Percentiles rank a stretch among this genome's conserved stretches.
These are phyloP conservation scores for Drosophila pseudotalamancana DNA, from an alignment of 2,888 invertebrate species.

Conservation along the genomic window DNA sequence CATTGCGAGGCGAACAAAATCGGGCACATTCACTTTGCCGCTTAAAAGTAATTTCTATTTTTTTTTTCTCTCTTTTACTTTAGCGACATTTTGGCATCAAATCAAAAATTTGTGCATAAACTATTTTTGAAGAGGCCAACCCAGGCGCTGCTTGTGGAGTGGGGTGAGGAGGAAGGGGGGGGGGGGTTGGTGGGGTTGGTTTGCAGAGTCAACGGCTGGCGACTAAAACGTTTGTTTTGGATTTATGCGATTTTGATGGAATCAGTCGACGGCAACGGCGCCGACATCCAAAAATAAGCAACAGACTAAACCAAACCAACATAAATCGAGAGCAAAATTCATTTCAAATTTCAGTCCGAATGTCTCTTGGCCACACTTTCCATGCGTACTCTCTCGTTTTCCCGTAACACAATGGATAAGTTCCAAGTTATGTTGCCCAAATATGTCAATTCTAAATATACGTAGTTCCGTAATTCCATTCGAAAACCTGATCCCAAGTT, in stretches of 20 bases:
- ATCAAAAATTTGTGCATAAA: conserved; percentile 77
- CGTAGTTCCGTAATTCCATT: conserved; percentile 11
- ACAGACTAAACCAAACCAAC: conserved; percentile 1
- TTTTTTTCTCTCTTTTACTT: neutral
- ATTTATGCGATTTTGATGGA: conserved; percentile 79
- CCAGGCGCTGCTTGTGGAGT: too few relatives aligned
- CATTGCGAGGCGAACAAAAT: conserved; percentile 13
- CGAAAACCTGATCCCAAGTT: conserved; percentile 31
- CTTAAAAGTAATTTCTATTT: conserved; percentile 58
- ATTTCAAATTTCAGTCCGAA: neutral
- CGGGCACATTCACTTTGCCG: conserved; percentile 13
- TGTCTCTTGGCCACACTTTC: conserved; percentile 6
- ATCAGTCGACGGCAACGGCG: conserved; percentile 57
- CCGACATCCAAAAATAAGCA: conserved; percentile 38
- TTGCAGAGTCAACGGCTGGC: conserved; percentile 41
- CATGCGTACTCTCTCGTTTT: conserved; percentile 13
- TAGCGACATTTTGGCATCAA: conserved; percentile 76
- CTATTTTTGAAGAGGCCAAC: conserved; percentile 67
- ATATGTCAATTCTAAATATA: conserved; percentile 72
- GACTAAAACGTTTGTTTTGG: conserved; percentile 72
- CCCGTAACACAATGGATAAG: conserved; percentile 48
- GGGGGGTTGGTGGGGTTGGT: conserved; percentile 19
- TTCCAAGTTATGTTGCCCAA: conserved; percentile 43
- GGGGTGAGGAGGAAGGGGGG: neutral
- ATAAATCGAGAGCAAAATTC: conserved; percentile 5